These are phyloP conservation scores for Pegoplata infirma DNA, from an alignment of 2,888 invertebrate genomes.

Conservation along the genomic window DNA sequence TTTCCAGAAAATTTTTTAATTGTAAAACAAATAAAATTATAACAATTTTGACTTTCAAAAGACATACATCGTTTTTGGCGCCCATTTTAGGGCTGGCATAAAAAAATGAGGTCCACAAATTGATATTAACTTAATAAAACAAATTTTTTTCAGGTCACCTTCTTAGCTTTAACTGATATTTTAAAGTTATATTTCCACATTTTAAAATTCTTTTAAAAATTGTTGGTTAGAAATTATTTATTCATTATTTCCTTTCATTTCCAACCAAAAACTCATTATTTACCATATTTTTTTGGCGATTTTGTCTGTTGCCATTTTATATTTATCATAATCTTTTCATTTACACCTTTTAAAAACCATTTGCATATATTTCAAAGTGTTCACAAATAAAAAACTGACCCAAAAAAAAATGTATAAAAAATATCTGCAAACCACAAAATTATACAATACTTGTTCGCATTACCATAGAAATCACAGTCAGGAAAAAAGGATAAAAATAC, in stretches of 20 bases:
- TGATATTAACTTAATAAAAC: too few species aligned
- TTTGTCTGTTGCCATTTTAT: neutral
- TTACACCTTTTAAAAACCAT: conserved; percentile 23
- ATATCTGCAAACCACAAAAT: neutral
- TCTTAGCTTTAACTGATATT: too few species aligned
- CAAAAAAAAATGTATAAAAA: neutral
- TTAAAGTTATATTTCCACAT: too few species aligned
- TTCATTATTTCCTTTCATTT: neutral
- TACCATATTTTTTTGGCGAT: conserved; percentile 2
- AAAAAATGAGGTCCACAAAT: too few species aligned
- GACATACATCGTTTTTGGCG: too few species aligned
- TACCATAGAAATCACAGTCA: conserved; percentile 1
- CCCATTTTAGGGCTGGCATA: too few species aligned
- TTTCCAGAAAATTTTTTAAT: too few species aligned
- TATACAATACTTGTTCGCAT: neutral
- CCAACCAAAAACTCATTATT: neutral
- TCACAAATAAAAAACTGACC: neutral
- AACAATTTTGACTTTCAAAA: too few species aligned
- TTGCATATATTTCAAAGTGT: conserved; percentile 24
- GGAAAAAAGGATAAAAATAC: conserved; percentile 6
- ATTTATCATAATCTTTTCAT: conserved; percentile 33
- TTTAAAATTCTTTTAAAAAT: neutral
- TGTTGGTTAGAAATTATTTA: conserved; percentile 4
- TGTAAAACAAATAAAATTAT: too few species aligned
- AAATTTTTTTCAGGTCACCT: too few species aligned